Conservation (phyloP, 1,140 invertebrate species). For the Cyrtorhinus lividipennis region DNA sequence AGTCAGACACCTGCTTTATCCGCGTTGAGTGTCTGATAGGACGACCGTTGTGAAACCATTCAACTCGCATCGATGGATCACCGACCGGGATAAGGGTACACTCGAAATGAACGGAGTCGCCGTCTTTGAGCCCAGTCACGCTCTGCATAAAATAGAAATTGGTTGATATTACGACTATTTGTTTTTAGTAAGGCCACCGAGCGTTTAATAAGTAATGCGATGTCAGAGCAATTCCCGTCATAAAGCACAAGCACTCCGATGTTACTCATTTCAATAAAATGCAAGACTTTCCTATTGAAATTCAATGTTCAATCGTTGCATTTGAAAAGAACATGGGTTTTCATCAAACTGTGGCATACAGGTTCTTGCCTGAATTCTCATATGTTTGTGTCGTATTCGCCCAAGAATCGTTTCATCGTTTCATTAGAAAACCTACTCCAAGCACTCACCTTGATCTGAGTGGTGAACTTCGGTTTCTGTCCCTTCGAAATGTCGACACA, state of each 20-base stretch:
- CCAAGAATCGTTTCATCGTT: no score
- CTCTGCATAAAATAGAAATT: slow-evolving; percentile 41
- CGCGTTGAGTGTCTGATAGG: slow-evolving; percentile 74
- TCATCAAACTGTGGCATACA: no score
- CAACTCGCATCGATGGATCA: slow-evolving; percentile 84
- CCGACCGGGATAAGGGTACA: slow-evolving; percentile 81
- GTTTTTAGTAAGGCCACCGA: not conserved
- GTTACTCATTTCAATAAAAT: no score
- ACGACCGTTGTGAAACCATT: slow-evolving; percentile 90
- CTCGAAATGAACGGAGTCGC: slow-evolving; percentile 83
- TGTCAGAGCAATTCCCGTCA: not conserved
- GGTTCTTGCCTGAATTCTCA: no score
- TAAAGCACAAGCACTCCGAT: no score
- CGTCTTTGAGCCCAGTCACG: slow-evolving; percentile 73
- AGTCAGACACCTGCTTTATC: slow-evolving; percentile 89
- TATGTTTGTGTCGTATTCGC: no score
- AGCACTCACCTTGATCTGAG: slow-evolving; percentile 58
- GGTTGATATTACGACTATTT: no score
- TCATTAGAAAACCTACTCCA: no score
- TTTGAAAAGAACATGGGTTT: no score
- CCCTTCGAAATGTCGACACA: slow-evolving; percentile 72
- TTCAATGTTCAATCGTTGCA: no score
- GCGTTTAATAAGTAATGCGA: not conserved
- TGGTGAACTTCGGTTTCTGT: slow-evolving; percentile 74
- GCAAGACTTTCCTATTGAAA: no score